phyloP scores from a whole-genome alignment of 2,888 invertebrate genomes.

The Andrena praecox region DNA sequence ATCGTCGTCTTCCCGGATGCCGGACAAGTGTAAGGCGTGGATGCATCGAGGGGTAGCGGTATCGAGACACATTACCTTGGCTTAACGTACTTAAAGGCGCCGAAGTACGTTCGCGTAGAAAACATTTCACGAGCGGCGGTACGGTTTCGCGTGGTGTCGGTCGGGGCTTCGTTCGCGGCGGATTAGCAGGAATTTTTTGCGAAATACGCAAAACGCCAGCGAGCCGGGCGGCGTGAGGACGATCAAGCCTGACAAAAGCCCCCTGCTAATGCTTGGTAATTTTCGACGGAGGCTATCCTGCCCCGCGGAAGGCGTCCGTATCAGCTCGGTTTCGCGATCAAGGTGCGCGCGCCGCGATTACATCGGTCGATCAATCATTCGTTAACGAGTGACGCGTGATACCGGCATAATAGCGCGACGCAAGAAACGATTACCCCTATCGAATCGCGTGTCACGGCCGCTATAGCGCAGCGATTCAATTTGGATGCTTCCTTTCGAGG shows the following conservation, averaged over 20 bases:
- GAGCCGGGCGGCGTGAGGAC: slow-evolving; percentile 5
- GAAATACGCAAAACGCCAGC: slow-evolving; percentile 30
- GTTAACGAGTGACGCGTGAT: slow-evolving; percentile 47
- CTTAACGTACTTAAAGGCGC: slow-evolving; percentile 36
- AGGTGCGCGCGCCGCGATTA: slow-evolving; percentile 9
- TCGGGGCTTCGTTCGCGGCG: slow-evolving; percentile 29
- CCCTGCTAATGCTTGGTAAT: slow-evolving; percentile 46
- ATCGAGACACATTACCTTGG: slow-evolving; percentile 20
- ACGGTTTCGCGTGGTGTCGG: slow-evolving; percentile 38
- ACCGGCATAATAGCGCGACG: slow-evolving; percentile 41
- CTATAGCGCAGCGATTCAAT: slow-evolving; percentile 11
- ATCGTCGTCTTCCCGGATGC: slow-evolving; percentile 28
- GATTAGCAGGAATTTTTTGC: slow-evolving; percentile 25
- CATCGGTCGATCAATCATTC: slow-evolving; percentile 53
- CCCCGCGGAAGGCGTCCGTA: slow-evolving; percentile 15
- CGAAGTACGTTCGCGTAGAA: not conserved
- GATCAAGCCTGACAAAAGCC: slow-evolving; percentile 59
- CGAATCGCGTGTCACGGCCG: not conserved
- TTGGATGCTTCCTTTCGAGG: slow-evolving; percentile 27
- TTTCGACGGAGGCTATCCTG: slow-evolving; percentile 50
- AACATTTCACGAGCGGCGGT: slow-evolving; percentile 18
- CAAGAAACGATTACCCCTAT: slow-evolving; percentile 31
- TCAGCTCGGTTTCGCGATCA: slow-evolving; percentile 42
- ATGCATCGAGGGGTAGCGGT: slow-evolving; percentile 17
- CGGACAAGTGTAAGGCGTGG: slow-evolving; percentile 34